Conservation (phyloP, 1,140 invertebrate species). For the Portunus trituberculatus region DNA sequence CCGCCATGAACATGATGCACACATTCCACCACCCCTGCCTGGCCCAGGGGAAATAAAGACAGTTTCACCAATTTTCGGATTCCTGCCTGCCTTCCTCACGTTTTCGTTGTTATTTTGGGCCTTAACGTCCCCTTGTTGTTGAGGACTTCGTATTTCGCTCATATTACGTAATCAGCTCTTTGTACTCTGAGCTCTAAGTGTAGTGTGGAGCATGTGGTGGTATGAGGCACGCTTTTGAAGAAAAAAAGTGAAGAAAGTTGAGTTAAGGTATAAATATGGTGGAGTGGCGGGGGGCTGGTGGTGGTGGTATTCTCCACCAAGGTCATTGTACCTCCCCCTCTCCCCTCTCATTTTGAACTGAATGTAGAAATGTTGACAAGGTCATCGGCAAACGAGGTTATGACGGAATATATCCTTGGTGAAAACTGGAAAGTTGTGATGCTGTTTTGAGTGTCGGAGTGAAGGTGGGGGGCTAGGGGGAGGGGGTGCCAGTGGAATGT, state of each 20-base stretch:
- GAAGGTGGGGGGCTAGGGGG: background rate
- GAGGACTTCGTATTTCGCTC: background rate
- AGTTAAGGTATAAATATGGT: background rate
- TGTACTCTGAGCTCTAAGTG: slow-evolving; percentile 34
- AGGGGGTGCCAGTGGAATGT: background rate
- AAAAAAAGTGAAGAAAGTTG: background rate
- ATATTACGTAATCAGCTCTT: slow-evolving; percentile 62
- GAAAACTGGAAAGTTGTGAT: background rate
- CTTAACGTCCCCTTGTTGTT: background rate
- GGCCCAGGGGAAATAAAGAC: background rate
- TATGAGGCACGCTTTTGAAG: background rate
- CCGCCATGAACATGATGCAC: slow-evolving; percentile 51
- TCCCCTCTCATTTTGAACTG: background rate
- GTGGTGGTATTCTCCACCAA: background rate
- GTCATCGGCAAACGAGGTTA: background rate
- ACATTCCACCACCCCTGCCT: background rate
- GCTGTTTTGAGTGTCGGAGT: background rate
- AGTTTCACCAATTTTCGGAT: background rate
- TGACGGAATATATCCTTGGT: background rate
- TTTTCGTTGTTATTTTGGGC: no score
- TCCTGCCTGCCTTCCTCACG: background rate
- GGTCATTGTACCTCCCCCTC: background rate
- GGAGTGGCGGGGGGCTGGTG: background rate
- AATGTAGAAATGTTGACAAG: background rate
- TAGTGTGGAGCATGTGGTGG: background rate